These are phyloP conservation scores for Volucella zonaria DNA, from an alignment of 2,888 invertebrate genomes.

Conservation along the genomic window DNA sequence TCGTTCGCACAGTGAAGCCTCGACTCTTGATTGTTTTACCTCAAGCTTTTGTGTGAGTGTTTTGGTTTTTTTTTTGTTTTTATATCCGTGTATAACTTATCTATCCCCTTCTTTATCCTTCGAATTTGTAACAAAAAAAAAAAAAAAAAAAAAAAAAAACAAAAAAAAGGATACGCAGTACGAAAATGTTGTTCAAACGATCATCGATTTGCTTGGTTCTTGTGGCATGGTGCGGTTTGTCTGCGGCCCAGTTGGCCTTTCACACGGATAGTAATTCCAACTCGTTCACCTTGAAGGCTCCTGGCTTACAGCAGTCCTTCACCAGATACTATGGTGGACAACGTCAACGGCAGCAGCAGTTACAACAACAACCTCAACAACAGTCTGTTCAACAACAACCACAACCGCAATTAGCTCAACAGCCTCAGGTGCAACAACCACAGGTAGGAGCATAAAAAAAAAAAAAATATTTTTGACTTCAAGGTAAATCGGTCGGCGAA, in stretches of 20 bases:
- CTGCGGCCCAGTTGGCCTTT: constrained; percentile 79
- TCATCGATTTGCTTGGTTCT: constrained; percentile 65
- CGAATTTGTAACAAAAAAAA: neutral
- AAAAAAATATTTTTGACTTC: neutral
- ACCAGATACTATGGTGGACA: constrained; percentile 80
- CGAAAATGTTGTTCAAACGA: constrained; percentile 49
- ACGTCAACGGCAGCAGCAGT: constrained; percentile 71
- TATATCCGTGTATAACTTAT: neutral
- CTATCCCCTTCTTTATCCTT: neutral
- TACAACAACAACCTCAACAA: constrained; percentile 71
- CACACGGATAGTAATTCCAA: constrained; percentile 81
- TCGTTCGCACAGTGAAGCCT: constrained; percentile 44
- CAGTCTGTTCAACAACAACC: constrained; percentile 39
- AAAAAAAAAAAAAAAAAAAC: constrained; percentile 33
- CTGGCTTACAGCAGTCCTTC: constrained; percentile 80
- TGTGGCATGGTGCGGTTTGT: constrained; percentile 61
- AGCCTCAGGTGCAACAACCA: constrained; percentile 51
- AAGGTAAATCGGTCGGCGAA: neutral
- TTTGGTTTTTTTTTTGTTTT: neutral
- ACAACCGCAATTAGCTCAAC: constrained; percentile 34
- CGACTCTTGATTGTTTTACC: constrained; percentile 37
- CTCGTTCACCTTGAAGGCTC: constrained; percentile 81
- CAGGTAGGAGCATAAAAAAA: constrained; percentile 42
- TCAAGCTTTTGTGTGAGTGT: constrained; percentile 44
- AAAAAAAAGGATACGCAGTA: neutral